phyloP scores from a whole-genome alignment of 2,888 invertebrate species.

The Stramonita haemastoma region DNA sequence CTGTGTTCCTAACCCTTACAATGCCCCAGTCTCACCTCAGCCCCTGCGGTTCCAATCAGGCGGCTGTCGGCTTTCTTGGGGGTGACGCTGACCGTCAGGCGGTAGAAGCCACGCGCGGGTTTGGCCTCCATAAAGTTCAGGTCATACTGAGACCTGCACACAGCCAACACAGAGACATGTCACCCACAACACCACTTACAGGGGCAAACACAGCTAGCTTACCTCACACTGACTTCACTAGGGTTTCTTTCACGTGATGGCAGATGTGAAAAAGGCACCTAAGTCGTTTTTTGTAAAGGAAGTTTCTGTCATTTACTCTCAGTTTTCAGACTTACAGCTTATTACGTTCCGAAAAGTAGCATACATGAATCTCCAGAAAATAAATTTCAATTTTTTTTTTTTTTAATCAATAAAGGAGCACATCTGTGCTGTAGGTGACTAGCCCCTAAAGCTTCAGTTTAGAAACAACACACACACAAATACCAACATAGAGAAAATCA shows the following conservation, averaged over 20 bases:
- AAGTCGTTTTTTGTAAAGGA: too few species aligned
- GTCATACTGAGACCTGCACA: slow-evolving; percentile 81
- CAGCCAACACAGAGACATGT: background rate
- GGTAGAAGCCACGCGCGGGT: slow-evolving; percentile 91
- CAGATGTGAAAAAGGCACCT: too few species aligned
- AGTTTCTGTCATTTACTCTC: too few species aligned
- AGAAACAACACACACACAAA: background rate
- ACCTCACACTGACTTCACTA: background rate
- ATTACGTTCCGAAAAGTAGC: too few species aligned
- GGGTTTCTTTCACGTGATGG: background rate
- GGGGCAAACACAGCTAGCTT: background rate
- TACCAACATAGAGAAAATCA: background rate
- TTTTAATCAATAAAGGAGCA: too few species aligned
- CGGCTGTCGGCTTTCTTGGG: slow-evolving; percentile 82
- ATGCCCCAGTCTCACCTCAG: slow-evolving; percentile 64
- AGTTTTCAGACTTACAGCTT: too few species aligned
- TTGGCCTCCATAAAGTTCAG: slow-evolving; percentile 88
- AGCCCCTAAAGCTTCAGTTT: too few species aligned
- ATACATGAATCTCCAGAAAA: too few species aligned
- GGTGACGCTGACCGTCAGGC: slow-evolving; percentile 86
- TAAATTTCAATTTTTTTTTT: too few species aligned
- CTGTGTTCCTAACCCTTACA: too few species aligned
- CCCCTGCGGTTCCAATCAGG: slow-evolving; percentile 81
- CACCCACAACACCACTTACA: too few species aligned
- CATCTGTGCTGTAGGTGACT: too few species aligned